A percentile compares a stretch with the other conserved stretches of the same genome.
Evolutionary conservation across 2,797 vertebrate species (phyloP).

Genomic region (Aeoliscus strigatus): DNA sequence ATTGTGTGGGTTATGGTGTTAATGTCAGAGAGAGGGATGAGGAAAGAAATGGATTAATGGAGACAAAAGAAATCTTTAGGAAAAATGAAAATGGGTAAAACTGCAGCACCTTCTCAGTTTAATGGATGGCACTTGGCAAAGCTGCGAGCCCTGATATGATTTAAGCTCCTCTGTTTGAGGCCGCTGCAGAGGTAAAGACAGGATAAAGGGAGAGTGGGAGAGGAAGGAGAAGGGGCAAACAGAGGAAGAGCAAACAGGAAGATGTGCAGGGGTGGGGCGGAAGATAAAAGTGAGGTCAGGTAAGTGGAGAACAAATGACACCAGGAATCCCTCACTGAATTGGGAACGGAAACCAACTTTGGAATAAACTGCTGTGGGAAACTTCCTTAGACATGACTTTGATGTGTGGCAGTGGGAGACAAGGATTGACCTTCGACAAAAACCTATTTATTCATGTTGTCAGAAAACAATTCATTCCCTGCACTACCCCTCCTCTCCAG

Average conservation of each 20-base stretch:
- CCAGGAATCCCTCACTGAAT: slow-evolving; percentile 25
- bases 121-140: slow-evolving; percentile 49
- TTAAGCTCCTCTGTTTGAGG: slow-evolving; percentile 52
- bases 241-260: slow-evolving; percentile 29
- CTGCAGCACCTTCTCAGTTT: slow-evolving; percentile 17
- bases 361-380: slow-evolving; percentile 55
- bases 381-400: slow-evolving; percentile 54
- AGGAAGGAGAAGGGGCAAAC: slow-evolving; percentile 40
- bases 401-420: slow-evolving; percentile 54
- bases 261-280: slow-evolving; percentile 33
- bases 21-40: slow-evolving; percentile 28
- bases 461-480: no score
- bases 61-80: slow-evolving; percentile 41
- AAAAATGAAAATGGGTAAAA: slow-evolving; percentile 38
- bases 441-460: no score
- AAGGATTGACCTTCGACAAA: no score
- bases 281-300: slow-evolving; percentile 55
- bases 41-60: slow-evolving; percentile 33
- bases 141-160: slow-evolving; percentile 49
- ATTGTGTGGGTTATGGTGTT: slow-evolving; percentile 31
- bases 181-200: slow-evolving; percentile 43
- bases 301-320: slow-evolving; percentile 53
- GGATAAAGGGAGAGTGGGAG: slow-evolving; percentile 37
- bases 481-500: no score
- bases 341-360: slow-evolving; percentile 49